Evolutionary conservation across 1,140 invertebrate species (phyloP).

Genomic region (Eurosta solidaginis): DNA sequence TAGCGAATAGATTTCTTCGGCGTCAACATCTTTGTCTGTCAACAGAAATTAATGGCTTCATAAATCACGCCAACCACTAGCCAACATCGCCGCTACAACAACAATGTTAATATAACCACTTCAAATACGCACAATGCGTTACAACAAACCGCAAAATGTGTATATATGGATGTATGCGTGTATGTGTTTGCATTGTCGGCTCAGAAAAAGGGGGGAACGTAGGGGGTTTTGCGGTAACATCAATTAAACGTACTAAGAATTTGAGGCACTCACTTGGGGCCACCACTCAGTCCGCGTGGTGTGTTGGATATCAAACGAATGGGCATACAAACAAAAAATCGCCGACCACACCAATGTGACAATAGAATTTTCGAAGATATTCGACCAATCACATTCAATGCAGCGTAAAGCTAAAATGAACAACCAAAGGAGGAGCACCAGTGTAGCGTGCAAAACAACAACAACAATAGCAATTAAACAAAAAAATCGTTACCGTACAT

Average conservation of each 20-base stretch:
- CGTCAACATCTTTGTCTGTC: constrained; percentile 60
- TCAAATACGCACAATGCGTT: not conserved
- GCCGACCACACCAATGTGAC: not conserved
- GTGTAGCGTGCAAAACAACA: not conserved
- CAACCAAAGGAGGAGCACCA: not conserved
- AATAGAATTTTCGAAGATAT: constrained; percentile 28
- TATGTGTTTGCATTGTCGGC: not conserved
- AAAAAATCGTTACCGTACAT: not conserved
- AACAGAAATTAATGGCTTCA: constrained; percentile 60
- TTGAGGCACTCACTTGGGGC: not conserved
- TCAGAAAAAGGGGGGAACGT: constrained; percentile 42
- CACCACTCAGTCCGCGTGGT: too few species aligned
- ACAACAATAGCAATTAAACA: constrained; percentile 5
- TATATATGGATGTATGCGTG: not conserved
- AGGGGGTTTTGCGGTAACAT: constrained; percentile 51
- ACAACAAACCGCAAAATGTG: constrained; percentile 20
- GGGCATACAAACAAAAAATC: not conserved
- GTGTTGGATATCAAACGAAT: too few species aligned
- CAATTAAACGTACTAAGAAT: constrained; percentile 56
- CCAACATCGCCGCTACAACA: constrained; percentile 33
- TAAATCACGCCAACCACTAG: constrained; percentile 51
- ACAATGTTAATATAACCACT: constrained; percentile 33
- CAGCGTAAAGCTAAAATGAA: constrained; percentile 25
- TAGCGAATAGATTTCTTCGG: constrained; percentile 52
- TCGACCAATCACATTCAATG: constrained; percentile 36